Evolutionary conservation across 2,113 vertebrate species (phyloP), one percentile per base, ranked within the genome.

Genomic region (Neodon shergylaensis): DNA sequence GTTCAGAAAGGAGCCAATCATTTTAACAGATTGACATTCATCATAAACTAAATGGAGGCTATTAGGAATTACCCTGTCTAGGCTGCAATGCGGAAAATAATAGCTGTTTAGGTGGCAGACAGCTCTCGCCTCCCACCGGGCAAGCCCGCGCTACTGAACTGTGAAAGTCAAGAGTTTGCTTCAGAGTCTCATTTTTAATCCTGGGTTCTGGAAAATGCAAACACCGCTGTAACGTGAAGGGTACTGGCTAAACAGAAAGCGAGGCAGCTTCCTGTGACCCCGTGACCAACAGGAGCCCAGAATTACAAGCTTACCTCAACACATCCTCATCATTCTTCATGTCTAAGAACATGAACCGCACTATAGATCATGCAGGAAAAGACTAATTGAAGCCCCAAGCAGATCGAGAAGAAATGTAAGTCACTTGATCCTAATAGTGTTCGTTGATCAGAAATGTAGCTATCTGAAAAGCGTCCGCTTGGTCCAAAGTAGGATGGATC

Each of bases 51-150:
- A 82, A 95, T 63, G 42, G 92, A 77, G 54, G 39, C 70, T 90
- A 14, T 93, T 84, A 89, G 52, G 42, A 83, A 92, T 93, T 95
- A 95, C 39, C 66, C 87, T 72, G 49, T 95, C 36, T 96, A 92
- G 44, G 83, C 84, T 92, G 83, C 70, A 90, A 76, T 78, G 94
- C n/a, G 90, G 88, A 96, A 96, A 97, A 92, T 77, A 95, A 70
- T 94, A 49, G 90, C 72, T 96, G 17, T 90, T 94, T 92, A 70
- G 24, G 73, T 91, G 84, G 94, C 54, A 91, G 88, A 73, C 65
- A 88, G 36, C 42, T 79, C 39, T 79, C 63, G 28, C 61, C 87
- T 88, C 87, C 54, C 21, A 74, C 12, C 39, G 44, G 87, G 58
- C 36, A 95, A 61, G 24, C 58, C 82, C 58, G 49, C 11, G 16